These are phyloP conservation scores for Eudasyphora cyanicolor DNA, from an alignment of 2,888 invertebrate species.

Conservation along the genomic window DNA sequence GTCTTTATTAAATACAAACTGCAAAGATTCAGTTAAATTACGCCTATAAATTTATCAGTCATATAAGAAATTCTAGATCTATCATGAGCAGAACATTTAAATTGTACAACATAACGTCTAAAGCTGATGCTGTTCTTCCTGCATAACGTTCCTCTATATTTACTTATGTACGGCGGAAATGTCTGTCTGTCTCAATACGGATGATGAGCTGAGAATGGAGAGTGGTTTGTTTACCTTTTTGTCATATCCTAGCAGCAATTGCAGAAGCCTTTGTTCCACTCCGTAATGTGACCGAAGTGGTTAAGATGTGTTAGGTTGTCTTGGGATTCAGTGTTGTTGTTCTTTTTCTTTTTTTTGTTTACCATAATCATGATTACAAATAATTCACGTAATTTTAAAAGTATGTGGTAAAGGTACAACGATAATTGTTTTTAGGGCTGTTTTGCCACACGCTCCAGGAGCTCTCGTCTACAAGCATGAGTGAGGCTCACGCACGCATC, in stretches of 20 bases:
- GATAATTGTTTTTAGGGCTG: constrained; percentile 51
- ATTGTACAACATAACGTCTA: background rate
- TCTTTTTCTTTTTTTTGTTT: background rate
- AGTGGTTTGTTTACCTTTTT: background rate
- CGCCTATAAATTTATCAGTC: too few relatives aligned
- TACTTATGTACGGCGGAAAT: background rate
- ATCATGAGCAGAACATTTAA: too few relatives aligned
- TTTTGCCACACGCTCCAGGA: background rate
- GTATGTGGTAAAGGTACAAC: constrained; percentile 52
- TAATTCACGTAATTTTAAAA: constrained; percentile 58
- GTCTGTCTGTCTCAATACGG: background rate
- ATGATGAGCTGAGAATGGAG: background rate
- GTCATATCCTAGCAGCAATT: background rate
- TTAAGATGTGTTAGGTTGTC: background rate
- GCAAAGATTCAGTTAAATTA: too few relatives aligned
- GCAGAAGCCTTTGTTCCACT: background rate
- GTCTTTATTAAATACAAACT: too few relatives aligned
- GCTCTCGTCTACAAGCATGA: background rate
- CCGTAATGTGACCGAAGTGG: background rate
- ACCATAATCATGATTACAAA: constrained; percentile 38
- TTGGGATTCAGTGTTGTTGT: background rate
- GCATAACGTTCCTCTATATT: background rate
- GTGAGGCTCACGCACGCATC: background rate
- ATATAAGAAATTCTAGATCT: too few relatives aligned
- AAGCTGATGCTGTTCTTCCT: background rate